Conservation (phyloP, 2,113 vertebrate genomes). For the Antechinus stuartii region DNA sequence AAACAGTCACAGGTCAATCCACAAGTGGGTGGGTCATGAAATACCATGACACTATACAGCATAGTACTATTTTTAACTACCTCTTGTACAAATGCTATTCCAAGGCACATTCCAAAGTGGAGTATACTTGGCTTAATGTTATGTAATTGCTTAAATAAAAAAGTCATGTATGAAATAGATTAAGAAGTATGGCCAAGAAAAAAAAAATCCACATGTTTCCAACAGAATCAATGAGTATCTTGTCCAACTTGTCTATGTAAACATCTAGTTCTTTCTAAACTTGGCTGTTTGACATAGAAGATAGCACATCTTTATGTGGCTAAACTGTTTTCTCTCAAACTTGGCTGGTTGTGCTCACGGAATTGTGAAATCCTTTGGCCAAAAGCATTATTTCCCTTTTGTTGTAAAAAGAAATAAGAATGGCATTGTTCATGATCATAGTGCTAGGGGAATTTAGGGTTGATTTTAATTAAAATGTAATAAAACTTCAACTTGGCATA, state of each 20-base stretch:
- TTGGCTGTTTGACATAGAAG: not conserved
- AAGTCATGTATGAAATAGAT: not conserved
- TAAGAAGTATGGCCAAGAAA: not conserved
- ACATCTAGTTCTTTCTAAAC: conserved; percentile 20
- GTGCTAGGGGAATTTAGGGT: not conserved
- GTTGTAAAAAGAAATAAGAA: conserved; percentile 41
- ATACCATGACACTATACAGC: not conserved
- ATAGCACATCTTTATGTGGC: conserved; percentile 25
- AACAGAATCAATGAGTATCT: conserved; percentile 10
- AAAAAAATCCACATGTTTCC: not conserved
- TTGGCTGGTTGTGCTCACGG: conserved; percentile 21
- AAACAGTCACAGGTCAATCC: conserved; percentile 28
- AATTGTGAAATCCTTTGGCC: conserved; percentile 58
- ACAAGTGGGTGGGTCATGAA: conserved; percentile 5
- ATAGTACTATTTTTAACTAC: conserved; percentile 17
- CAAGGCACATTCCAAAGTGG: not conserved
- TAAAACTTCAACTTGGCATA: not conserved
- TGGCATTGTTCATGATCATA: not conserved
- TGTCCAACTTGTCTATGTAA: not conserved
- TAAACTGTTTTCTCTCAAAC: conserved; percentile 48
- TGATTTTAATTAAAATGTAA: conserved; percentile 9
- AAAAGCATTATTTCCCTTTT: conserved; percentile 40
- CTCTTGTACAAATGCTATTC: not conserved
- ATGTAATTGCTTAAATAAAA: conserved; percentile 48
- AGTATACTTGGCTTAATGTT: conserved; percentile 12